These are phyloP conservation scores for Amphipyra tragopoginis DNA, from an alignment of 2,888 invertebrate genomes.

Conservation along the genomic window DNA sequence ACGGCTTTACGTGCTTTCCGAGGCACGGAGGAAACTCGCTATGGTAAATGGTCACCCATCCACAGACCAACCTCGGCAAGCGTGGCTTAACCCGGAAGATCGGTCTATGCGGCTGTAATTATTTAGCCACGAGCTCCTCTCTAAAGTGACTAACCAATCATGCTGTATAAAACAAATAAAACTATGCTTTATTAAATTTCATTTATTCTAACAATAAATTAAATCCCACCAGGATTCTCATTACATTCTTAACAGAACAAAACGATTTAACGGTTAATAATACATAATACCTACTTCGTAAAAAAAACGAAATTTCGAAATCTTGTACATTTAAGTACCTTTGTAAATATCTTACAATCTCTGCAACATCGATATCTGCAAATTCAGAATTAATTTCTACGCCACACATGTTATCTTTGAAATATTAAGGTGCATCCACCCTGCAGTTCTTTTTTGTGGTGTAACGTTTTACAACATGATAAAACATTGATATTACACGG, in stretches of 20 bases:
- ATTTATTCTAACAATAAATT: conserved; percentile 66
- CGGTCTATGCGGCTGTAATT: no score
- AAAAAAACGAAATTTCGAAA: conserved; percentile 26
- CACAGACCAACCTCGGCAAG: no score
- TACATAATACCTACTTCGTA: neutral
- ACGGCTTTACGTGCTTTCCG: no score
- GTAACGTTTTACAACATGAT: no score
- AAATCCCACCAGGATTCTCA: conserved; percentile 42
- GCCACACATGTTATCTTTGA: conserved; percentile 16
- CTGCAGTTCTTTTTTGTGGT: no score
- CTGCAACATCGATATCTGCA: conserved; percentile 5
- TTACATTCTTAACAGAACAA: conserved; percentile 34
- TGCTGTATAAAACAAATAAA: conserved; percentile 32
- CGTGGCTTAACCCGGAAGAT: no score
- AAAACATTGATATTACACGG: no score
- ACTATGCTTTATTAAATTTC: conserved; percentile 46
- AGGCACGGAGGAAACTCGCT: no score
- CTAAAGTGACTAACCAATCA: no score
- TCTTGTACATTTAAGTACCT: conserved; percentile 41
- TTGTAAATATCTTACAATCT: conserved; percentile 12
- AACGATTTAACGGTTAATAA: conserved; percentile 29
- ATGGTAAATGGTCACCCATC: no score
- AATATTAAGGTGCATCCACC: no score
- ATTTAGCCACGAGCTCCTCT: no score
- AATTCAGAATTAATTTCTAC: conserved; percentile 20